Evolutionary conservation across 2,797 vertebrate species (phyloP).

Genomic region (Manis crassicaudata): DNA sequence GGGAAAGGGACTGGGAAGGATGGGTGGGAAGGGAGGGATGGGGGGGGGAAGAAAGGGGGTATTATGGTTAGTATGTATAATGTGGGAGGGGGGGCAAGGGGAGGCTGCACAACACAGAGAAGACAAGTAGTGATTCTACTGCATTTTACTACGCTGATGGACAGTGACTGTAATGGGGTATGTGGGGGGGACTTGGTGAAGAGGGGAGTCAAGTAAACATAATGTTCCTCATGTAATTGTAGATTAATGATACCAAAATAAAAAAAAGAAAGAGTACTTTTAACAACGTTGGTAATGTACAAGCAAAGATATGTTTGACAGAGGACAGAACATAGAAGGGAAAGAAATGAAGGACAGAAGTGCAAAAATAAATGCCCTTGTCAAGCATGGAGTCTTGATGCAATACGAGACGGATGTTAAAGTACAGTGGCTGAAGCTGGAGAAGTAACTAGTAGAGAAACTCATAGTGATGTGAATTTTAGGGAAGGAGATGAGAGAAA

Average conservation of each 20-base stretch:
- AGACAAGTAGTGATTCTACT: no score
- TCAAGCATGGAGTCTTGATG: background rate
- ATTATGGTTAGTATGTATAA: no score
- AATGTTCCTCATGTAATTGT: no score
- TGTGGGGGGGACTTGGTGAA: no score
- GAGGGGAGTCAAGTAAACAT: no score
- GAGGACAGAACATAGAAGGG: slow-evolving; percentile 25
- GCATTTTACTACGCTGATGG: no score
- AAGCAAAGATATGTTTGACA: background rate
- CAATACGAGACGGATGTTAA: background rate
- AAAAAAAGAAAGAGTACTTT: background rate
- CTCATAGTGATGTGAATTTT: background rate
- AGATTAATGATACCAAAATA: background rate
- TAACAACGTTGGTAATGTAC: background rate
- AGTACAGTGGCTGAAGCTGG: background rate
- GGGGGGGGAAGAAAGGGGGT: no score
- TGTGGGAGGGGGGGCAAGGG: no score
- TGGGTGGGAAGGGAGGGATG: no score
- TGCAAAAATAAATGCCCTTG: background rate
- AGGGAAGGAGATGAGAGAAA: background rate
- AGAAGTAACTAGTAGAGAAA: background rate
- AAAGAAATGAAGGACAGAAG: background rate
- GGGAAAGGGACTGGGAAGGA: no score
- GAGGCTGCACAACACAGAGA: no score
- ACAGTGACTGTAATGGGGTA: no score